Base-by-base conservation (phyloP, 2,113 vertebrate genomes). In the Cyprinus carpio region DNA sequence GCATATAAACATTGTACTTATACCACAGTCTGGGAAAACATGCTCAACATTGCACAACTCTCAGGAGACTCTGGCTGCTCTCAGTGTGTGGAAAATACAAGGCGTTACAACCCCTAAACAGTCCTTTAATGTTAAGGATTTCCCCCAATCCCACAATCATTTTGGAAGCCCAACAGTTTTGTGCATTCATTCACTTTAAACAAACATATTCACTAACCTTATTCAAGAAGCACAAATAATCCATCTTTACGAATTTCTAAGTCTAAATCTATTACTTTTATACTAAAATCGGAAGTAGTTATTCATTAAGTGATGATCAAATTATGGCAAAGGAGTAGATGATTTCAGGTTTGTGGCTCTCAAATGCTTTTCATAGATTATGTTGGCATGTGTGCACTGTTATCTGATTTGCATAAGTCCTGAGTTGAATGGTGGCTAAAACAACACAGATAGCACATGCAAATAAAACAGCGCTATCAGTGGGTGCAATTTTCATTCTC, bases 1-100 rank as follows among this genome's bases (percentile, higher is more conserved):
- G 37, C 46, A 77, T 34, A 31, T 34, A 77, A 77, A 58, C 75
- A 58, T 4, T 77, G 75, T 11, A 6, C 49, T 77, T 77, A 29
- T 25, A 34, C 27, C 46, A 56, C 8, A 18, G 27, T 20, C 18
- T 77, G 18, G 5, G 51, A 58, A 77, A 75, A 79, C 23, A 62
- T 23, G 8, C 31, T 8, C 31, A 40, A 10, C 18, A 54, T 56
- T 78, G 54, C 54, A 25, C 31, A 60, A n/a, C 76, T 37, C 54
- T 60, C 34, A n/a, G 8, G 76, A 79, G 54, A 60, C 37, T 76
- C 40, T 51, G 69, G 20, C 37, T 77, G 51, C 56, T 31, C 51
- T 34, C 9, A 34, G 51, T 3, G 29, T 78, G 51, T 58, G 75
- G 46, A 76, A 34, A 77, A 75, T 29, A 77, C 27, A 31, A 56